Base-by-base conservation (phyloP, 2,888 invertebrate genomes). In the Xanthia icteritia region DNA sequence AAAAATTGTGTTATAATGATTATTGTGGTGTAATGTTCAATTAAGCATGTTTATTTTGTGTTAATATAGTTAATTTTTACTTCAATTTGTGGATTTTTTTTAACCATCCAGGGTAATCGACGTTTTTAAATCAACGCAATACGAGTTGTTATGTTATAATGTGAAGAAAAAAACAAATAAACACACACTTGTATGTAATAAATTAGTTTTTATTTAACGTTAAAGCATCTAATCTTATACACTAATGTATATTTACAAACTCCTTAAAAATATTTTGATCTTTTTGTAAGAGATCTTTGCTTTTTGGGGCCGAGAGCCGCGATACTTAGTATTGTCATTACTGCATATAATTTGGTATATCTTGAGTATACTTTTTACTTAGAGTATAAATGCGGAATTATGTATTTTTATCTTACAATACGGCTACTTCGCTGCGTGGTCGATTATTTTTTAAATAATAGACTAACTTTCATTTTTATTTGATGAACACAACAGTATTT, bases 221-320 rank as follows among this genome's bases (percentile, higher is more conserved):
- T 82, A 76, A 72, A 77, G 36, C 61, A 63, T 77, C 82, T 83
- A 77, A 66, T 63, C 75, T 81, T 84, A 81, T 45, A 23, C 31
- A 73, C 73, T 86, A 82, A 54, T 70, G 58, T 73, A 76, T 88
- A 88, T 88, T 86, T 88, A 88, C 88, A 88, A 82, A 67, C 65
- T 69, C 60, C 65, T 81, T 81, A 77, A 73, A 68, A 61, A 63
- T 76, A 74, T 63, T 51, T 23, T 76, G 73, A 76, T 79, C 71
- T 60, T 75, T 77, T 71, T 72, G 31, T 75, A 45, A 56, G 80
- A 83, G 74, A 84, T 84, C 84, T 58, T 72, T 39, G 45, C 56
- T 73, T 82, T 82, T 71, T 68, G 70, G 70, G 71, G 60, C 48
- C 20, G 61, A 67, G 58, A 65, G 68, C 60, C 74, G 79, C 54